Base-by-base conservation (phyloP, 2,888 invertebrate genomes). In the Caenorhabditis imperialis region DNA sequence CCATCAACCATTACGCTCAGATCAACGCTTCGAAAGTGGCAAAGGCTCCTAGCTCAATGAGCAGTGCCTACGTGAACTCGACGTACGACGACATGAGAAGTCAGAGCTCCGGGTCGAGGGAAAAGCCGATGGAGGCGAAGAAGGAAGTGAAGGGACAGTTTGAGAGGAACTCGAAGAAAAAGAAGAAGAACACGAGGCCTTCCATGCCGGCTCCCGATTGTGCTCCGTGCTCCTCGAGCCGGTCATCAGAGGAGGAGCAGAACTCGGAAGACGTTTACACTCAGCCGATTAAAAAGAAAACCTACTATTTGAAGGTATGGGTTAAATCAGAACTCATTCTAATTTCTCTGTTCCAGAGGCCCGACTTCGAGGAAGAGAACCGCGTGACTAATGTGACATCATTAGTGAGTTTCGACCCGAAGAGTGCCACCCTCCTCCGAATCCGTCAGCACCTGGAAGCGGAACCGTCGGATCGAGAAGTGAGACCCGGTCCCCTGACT, bases 31-130 rank as follows among this genome's bases (percentile, higher is more conserved):
- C 70, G 4, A 70, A 70, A 12, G 54, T 60, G 2, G 50, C 71
- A 16, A 72, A 76, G 2, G 62, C 72, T 2, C 76, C 78, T 7
- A 79, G 78, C 33, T 71, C 75, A 0, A 73, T 78, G 14, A 82
- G 83, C 57, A 81, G 79, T 45, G 82, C 81, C 8, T 84, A 84
- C 48, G 74, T 83, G 78, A 84, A 84, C 60, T 81, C 83, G 10
- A 79, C 79, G 16, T 84, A 81, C 45, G 83, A 83, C 18, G 79
- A 80, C 16, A 10, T 74, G 27, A n/a, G 55, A 33, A 63, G 63
- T 47, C 63, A 63, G 18, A 33, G 57, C n/a, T 51, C 61, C 3
- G 53, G 30, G 10, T 30, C 67, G 6, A 69, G 50, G 50, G 55
- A 55, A 30, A 54, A 47, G 30, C 18, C n/a, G 23, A 20, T 12